Percentiles rank a stretch among this genome's conserved stretches.
phyloP scores from a whole-genome alignment of 1,140 invertebrate genomes.

The Pseudomyrmex flavicornis region DNA sequence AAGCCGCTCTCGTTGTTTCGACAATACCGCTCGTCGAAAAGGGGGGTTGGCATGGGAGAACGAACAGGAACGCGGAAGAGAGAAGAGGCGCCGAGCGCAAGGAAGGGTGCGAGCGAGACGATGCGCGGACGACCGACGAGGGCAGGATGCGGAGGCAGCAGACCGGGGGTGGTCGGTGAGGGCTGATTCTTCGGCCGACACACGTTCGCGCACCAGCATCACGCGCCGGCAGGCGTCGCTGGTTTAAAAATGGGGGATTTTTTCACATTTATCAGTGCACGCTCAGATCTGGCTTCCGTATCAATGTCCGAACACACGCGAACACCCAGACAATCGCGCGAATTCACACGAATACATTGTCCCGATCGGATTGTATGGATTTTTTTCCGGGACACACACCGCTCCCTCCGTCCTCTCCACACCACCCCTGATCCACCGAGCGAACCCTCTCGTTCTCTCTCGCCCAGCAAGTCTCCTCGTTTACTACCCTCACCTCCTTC shows the following conservation, averaged over 20 bases:
- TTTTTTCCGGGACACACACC: conserved; percentile 81
- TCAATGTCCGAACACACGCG: conserved; percentile 79
- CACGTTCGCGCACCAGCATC: conserved; percentile 74
- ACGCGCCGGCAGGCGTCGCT: conserved; percentile 75
- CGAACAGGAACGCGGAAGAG: conserved; percentile 47
- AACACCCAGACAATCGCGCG: conserved; percentile 81
- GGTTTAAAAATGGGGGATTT: conserved; percentile 77
- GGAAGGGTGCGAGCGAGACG: conserved; percentile 68
- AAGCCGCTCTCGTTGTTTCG: conserved; percentile 76
- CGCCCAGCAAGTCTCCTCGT: conserved; percentile 34
- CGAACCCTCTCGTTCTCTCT: conserved; percentile 65
- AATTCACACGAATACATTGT: conserved; percentile 83
- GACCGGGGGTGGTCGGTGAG: conserved; percentile 56
- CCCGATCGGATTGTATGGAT: conserved; percentile 84
- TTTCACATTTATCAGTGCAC: conserved; percentile 79
- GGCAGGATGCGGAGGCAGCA: conserved; percentile 68
- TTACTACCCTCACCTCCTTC: conserved; percentile 4
- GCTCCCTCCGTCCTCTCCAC: conserved; percentile 49
- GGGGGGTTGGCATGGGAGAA: conserved; percentile 71
- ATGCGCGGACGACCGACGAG: conserved; percentile 51
- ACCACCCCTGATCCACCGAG: conserved; percentile 37
- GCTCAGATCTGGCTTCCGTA: conserved; percentile 79
- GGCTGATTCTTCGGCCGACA: conserved; percentile 74
- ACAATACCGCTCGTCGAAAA: conserved; percentile 76
- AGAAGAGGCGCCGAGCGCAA: conserved; percentile 45